Evolutionary conservation across 2,888 invertebrate genomes (phyloP), one percentile per base, ranked within the genome.

Genomic region (Liposcelis brunnea): DNA sequence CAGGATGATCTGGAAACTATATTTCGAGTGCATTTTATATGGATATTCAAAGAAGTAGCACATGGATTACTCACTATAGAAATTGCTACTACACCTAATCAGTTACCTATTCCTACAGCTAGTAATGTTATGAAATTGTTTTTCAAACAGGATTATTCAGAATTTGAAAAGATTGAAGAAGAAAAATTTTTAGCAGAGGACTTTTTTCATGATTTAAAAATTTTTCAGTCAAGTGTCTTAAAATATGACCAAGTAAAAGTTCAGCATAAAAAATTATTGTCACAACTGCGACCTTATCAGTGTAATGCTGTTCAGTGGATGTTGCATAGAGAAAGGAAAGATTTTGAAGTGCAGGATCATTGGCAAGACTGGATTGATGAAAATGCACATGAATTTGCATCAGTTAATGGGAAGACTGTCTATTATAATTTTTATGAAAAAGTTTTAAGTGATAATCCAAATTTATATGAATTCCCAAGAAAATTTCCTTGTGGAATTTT

Each of bases 301-400:
- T 57, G 61, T 48, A 60, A 68, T 40, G 77, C 78, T 21, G 75
- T 82, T 0, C 56, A 59, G 32, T 83, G 83, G 83, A 77, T 83
- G 74, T 52, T 80, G 2, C 52, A 62, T 10, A 65, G 70, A 44
- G 82, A 83, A 59, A 55, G 54, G 32, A 49, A 31, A 14, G 48
- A 33, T n/a, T 5, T 5, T n/a, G 15, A 14, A 21, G 4, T 40
- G 11, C 15, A 40, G 8, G 8, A 15, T 36, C 7, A 14, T 8
- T 40, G 40, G 40, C 5, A 26, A 26, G 26, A 26, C 8, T 26
- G 26, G 26, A 14, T 40, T 40, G 19, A 16, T 11, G 45, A 45
- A 5, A 31, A 46, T 16, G 16, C 32, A 50, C 51, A 53, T 16
- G 55, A 58, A 48, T 18, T 52, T 8, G 47, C 62, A 10, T 54